Conservation (phyloP, 92 coral and sea anemone genomes). For the Zoanthus sansibaricus region DNA sequence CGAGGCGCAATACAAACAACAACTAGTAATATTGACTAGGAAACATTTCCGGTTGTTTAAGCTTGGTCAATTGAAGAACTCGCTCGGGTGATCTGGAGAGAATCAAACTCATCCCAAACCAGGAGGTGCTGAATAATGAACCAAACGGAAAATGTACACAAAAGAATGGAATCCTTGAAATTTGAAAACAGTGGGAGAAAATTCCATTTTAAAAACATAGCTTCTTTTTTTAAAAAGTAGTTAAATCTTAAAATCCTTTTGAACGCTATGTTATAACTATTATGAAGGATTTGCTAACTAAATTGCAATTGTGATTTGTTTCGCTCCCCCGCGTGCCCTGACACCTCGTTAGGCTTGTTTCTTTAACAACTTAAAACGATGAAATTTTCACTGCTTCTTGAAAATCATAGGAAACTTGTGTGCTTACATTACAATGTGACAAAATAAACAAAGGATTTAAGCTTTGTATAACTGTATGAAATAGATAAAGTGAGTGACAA, state of each 20-base stretch:
- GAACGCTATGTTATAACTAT: background rate
- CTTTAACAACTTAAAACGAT: conserved; percentile 43
- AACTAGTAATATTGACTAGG: conserved; percentile 53
- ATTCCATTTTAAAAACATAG: background rate
- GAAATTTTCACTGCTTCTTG: conserved; percentile 55
- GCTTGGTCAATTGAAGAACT: conserved; percentile 16
- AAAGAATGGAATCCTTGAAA: conserved; percentile 33
- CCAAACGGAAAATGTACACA: conserved; percentile 1
- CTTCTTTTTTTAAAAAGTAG: background rate
- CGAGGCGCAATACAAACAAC: conserved; percentile 69
- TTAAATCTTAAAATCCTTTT: background rate
- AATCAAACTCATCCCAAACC: conserved; percentile 2
- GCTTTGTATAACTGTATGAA: conserved; percentile 15
- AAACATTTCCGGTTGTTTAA: conserved; percentile 77
- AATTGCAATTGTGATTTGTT: conserved; percentile 11
- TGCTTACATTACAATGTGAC: conserved; percentile 41
- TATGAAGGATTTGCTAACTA: conserved; percentile 23
- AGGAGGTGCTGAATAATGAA: background rate
- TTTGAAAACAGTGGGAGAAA: conserved; percentile 39
- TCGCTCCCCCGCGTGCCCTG: conserved; percentile 36
- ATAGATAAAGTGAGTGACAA: conserved; percentile 2
- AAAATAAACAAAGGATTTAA: conserved; percentile 43
- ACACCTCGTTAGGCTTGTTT: conserved; percentile 45
- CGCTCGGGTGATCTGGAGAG: conserved; percentile 32
- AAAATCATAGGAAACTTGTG: conserved; percentile 10